phyloP scores from a whole-genome alignment of 1,140 invertebrate species.

The Coboldia fuscipes region DNA sequence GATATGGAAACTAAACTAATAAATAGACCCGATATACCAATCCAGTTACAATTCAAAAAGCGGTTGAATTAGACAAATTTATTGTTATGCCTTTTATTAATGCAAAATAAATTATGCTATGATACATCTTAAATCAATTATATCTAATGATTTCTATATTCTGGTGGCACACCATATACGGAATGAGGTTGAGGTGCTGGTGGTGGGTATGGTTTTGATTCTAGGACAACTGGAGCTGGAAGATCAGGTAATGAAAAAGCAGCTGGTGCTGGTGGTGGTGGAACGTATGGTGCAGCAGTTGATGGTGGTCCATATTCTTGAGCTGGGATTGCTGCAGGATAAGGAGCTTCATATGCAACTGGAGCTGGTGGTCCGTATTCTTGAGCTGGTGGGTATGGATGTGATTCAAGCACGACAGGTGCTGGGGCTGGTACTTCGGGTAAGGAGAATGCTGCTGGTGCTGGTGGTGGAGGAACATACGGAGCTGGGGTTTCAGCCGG shows the following conservation, averaged over 20 bases:
- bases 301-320: constrained; percentile 4
- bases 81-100: constrained; percentile 6
- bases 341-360: constrained; percentile 2
- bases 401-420: background rate
- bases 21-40: constrained; percentile 53
- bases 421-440: background rate
- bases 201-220: constrained; percentile 1
- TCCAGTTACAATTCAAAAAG: constrained; percentile 31
- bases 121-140: constrained; percentile 1
- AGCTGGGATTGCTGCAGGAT: constrained; percentile 7
- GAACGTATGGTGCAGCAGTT: background rate
- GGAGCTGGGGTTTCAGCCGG: background rate
- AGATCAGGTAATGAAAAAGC: background rate
- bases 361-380: constrained; percentile 3
- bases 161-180: constrained; percentile 2
- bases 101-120: background rate
- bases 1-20: constrained; percentile 46
- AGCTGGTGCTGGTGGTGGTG: constrained; percentile 1
- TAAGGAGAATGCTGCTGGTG: constrained; percentile 2
- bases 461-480: constrained; percentile 4
- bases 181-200: constrained; percentile 2
- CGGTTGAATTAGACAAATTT: constrained; percentile 6
- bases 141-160: background rate
- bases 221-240: background rate
- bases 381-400: constrained; percentile 2